Percentiles rank a stretch among this genome's conserved stretches.
phyloP scores from a whole-genome alignment of 2,113 vertebrate species.

The Ageneiosus marmoratus region DNA sequence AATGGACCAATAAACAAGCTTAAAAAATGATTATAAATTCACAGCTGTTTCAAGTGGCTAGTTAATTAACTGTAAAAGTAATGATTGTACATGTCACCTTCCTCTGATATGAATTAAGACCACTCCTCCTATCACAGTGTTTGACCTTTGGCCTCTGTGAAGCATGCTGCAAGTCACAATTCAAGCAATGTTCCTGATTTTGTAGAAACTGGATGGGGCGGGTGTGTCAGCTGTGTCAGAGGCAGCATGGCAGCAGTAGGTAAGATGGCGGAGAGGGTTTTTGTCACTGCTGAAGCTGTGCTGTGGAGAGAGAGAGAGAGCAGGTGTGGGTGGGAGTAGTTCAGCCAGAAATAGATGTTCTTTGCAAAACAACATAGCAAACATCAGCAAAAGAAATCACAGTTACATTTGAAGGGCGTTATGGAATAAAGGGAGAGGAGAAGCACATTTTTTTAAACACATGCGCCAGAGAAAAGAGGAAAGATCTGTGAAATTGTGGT shows the following conservation, averaged over 20 bases:
- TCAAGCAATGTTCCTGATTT: not conserved
- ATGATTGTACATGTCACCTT: not conserved
- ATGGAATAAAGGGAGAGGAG: not conserved
- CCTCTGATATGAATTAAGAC: not conserved
- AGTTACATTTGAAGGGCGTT: not conserved
- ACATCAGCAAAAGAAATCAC: conserved; percentile 12
- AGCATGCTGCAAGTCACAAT: not conserved
- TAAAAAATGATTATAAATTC: not conserved
- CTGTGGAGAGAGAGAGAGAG: not conserved
- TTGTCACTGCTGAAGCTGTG: conserved; percentile 14
- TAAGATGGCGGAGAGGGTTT: not conserved
- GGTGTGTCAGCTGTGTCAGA: not conserved
- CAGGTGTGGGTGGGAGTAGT: conserved; percentile 34
- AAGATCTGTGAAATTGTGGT: not conserved
- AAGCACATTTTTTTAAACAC: not conserved
- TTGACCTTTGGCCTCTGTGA: conserved; percentile 11
- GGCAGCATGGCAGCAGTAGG: not conserved
- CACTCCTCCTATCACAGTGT: not conserved
- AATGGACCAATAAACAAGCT: not conserved
- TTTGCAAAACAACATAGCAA: conserved; percentile 16
- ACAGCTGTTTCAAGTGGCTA: not conserved
- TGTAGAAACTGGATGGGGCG: not conserved
- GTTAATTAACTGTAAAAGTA: not conserved
- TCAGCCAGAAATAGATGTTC: conserved; percentile 29
- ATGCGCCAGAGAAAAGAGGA: not conserved